Evolutionary conservation across 2,797 vertebrate species (phyloP).

Genomic region (Lacerta viridis): DNA sequence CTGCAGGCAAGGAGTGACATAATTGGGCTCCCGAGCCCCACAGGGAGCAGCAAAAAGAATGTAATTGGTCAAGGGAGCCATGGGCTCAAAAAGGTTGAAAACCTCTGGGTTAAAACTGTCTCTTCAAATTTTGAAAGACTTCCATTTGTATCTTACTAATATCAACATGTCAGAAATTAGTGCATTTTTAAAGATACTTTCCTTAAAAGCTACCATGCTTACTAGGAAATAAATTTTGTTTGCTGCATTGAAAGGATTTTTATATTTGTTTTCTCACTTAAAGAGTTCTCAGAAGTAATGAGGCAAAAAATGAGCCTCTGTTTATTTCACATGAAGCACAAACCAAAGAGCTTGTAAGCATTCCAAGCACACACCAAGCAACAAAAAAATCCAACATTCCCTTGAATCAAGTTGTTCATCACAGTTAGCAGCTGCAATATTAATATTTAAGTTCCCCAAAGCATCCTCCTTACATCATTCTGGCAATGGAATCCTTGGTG

Average conservation of each 20-base stretch:
- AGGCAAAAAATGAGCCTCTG: not conserved
- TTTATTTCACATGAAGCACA: not conserved
- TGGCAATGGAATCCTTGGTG: not conserved
- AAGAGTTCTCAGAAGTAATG: not conserved
- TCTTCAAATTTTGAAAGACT: not conserved
- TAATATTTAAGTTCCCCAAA: not conserved
- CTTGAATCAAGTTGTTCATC: not conserved
- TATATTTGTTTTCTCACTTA: conserved; percentile 15
- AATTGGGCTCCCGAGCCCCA: too few species aligned
- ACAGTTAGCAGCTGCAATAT: not conserved
- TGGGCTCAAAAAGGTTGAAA: too few species aligned
- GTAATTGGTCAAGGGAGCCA: too few species aligned
- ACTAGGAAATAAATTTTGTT: too few species aligned
- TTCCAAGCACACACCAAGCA: not conserved
- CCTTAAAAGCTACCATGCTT: not conserved
- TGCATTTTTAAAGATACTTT: not conserved
- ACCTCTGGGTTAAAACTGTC: too few species aligned
- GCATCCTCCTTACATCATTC: not conserved
- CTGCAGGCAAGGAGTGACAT: too few species aligned
- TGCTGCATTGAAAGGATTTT: not conserved
- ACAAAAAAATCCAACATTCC: not conserved
- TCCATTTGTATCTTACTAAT: not conserved
- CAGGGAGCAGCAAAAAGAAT: too few species aligned
- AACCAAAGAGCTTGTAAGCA: not conserved
- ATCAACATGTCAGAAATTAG: not conserved